Conservation (phyloP, 1,140 invertebrate genomes). For the Lasioglossum baleicum region DNA sequence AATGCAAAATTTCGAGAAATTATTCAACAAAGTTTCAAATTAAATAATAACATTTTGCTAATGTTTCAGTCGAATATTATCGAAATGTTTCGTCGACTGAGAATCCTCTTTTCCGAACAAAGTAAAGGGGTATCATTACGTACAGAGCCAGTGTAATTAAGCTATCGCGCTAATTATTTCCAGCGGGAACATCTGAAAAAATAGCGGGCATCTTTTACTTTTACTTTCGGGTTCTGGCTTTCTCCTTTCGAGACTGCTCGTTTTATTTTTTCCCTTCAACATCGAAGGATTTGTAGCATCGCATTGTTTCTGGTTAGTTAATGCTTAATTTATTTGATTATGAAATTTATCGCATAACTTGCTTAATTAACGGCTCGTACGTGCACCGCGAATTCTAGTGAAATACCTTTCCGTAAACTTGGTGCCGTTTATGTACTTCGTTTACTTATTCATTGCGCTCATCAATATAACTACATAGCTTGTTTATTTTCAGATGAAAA, state of each 20-base stretch:
- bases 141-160: slow-evolving; percentile 24
- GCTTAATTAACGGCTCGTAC: neutral
- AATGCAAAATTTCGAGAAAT: no score
- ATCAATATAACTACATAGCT: no score
- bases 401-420: no score
- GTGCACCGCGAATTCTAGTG: neutral
- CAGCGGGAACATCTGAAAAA: slow-evolving; percentile 25
- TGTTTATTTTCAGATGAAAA: no score
- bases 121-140: neutral
- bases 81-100: neutral
- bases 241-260: slow-evolving; percentile 17
- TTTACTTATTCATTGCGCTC: no score
- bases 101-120: neutral
- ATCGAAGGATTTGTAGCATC: neutral
- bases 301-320: neutral
- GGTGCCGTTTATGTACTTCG: no score
- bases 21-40: no score
- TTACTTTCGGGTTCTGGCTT: slow-evolving; percentile 25
- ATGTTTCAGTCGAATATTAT: neutral
- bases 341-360: neutral
- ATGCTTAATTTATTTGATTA: slow-evolving; percentile 12
- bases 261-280: neutral
- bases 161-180: slow-evolving; percentile 16
- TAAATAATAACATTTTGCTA: no score
- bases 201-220: slow-evolving; percentile 22